Evolutionary conservation across 2,113 vertebrate species (phyloP).

Genomic region (Melanerpes aurifrons): DNA sequence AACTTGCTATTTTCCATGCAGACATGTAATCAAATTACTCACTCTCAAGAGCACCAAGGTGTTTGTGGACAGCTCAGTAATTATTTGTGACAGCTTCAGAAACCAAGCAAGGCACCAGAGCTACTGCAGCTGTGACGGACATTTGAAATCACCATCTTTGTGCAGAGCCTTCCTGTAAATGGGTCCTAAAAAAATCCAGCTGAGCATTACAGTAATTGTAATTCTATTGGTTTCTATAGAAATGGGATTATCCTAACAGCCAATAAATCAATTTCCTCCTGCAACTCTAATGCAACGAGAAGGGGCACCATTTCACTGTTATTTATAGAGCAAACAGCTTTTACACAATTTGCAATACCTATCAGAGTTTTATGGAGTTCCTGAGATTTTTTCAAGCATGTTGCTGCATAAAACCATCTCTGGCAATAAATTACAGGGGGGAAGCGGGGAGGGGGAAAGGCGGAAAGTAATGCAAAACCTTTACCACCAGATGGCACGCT

Average conservation of each 20-base stretch:
- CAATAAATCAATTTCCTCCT: slow-evolving; percentile 49
- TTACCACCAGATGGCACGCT: slow-evolving; percentile 91
- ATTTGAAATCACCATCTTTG: background rate
- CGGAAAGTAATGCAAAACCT: background rate
- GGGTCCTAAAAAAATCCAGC: slow-evolving; percentile 10
- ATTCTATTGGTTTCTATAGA: slow-evolving; percentile 30
- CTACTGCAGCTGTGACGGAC: background rate
- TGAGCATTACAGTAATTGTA: slow-evolving; percentile 13
- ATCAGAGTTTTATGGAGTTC: slow-evolving; percentile 61
- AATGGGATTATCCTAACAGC: slow-evolving; percentile 46
- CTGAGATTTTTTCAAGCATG: slow-evolving; percentile 26
- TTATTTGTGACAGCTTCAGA: slow-evolving; percentile 15
- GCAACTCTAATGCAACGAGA: slow-evolving; percentile 18
- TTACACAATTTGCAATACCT: slow-evolving; percentile 58
- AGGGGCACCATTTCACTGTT: slow-evolving; percentile 9
- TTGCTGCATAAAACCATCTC: slow-evolving; percentile 33
- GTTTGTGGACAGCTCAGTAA: slow-evolving; percentile 2
- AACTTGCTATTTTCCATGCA: background rate
- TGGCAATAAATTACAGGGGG: background rate
- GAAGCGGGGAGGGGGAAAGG: rapidly evolving
- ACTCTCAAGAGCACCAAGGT: slow-evolving; percentile 4
- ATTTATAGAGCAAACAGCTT: slow-evolving; percentile 63
- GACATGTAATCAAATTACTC: slow-evolving; percentile 27
- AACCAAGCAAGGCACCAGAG: background rate
- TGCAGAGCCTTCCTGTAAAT: background rate